Conservation (phyloP, 2,888 invertebrate species). For the Marronus borbonicus region DNA sequence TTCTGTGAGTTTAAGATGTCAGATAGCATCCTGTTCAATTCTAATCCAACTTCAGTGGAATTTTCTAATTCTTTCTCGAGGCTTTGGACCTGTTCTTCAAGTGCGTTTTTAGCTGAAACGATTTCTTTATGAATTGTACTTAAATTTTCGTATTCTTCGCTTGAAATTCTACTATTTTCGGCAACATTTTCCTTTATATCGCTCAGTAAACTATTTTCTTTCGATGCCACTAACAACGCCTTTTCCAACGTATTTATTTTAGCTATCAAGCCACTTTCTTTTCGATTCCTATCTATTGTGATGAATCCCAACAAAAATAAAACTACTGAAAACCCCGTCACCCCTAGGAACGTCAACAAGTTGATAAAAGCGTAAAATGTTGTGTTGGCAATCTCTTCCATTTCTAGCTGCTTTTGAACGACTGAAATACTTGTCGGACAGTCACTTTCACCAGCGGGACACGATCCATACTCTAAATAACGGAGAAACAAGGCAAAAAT, state of each 20-base stretch:
- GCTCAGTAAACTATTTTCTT: slow-evolving; percentile 79
- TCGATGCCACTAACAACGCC: slow-evolving; percentile 73
- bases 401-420: slow-evolving; percentile 45
- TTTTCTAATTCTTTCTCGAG: slow-evolving; percentile 85
- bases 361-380: slow-evolving; percentile 43
- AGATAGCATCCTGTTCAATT: slow-evolving; percentile 79
- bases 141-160: slow-evolving; percentile 76
- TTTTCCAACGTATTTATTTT: slow-evolving; percentile 79
- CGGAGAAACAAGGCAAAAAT: not conserved
- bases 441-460: slow-evolving; percentile 45
- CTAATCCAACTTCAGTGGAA: slow-evolving; percentile 86
- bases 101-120: slow-evolving; percentile 66
- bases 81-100: slow-evolving; percentile 80
- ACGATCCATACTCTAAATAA: slow-evolving; percentile 49
- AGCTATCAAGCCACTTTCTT: slow-evolving; percentile 80
- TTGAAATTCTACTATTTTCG: slow-evolving; percentile 67
- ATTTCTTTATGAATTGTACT: slow-evolving; percentile 77
- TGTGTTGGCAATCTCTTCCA: slow-evolving; percentile 29
- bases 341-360: slow-evolving; percentile 57
- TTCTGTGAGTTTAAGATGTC: slow-evolving; percentile 80
- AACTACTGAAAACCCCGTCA: slow-evolving; percentile 82
- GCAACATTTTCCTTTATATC: slow-evolving; percentile 64
- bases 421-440: slow-evolving; percentile 38
- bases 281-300: slow-evolving; percentile 82
- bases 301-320: slow-evolving; percentile 85